Evolutionary conservation across 2,113 vertebrate genomes (phyloP), one percentile per base, ranked within the genome.

Genomic region (Maylandia zebra): DNA sequence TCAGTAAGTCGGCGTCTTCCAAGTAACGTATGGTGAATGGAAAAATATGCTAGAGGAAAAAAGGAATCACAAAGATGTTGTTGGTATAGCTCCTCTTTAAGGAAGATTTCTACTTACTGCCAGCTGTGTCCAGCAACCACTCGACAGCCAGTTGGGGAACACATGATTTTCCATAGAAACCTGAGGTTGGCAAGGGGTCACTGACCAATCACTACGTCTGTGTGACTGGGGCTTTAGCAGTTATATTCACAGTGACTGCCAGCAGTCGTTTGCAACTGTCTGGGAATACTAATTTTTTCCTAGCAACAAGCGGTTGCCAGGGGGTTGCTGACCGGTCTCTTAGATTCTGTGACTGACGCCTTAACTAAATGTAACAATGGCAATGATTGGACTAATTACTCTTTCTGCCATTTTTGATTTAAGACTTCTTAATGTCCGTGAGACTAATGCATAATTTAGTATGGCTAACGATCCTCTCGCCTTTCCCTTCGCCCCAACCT

Each of bases 21-120:
- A 41, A 69, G 66, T 41, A 14, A 24, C 0, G 66, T 71, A 3
- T 71, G 38, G 66, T 24, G 3, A 24, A 24, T 0, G 3, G n/a
- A 43, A 43, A 13, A 24, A 43, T 71, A 9, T 43, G 12, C n/a
- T 71, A 16, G 8, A 41, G 64, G 61, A 14, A 41, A 71, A 41
- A 43, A 71, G n/a, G 36, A 24, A 24, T 16, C 3, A 4, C 36
- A 69, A 69, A 41, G 19, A 43, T 22, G 36, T 24, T 43, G 12
- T 71, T 24, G n/a, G 66, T 71, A 0, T 24, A 71, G n/a, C 12
- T 24, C 66, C 66, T 41, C 64, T 69, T 69, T 69, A 24, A 24
- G 66, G 3, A 24, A 14, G 0, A 43, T 2, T 9, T 71, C 36
- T 71, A 43, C 0, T n/a, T 0, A 22, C 3, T 66, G 34, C 34